Base-by-base conservation (phyloP, 2,113 vertebrate species). In the Aldabrachelys gigantea region DNA sequence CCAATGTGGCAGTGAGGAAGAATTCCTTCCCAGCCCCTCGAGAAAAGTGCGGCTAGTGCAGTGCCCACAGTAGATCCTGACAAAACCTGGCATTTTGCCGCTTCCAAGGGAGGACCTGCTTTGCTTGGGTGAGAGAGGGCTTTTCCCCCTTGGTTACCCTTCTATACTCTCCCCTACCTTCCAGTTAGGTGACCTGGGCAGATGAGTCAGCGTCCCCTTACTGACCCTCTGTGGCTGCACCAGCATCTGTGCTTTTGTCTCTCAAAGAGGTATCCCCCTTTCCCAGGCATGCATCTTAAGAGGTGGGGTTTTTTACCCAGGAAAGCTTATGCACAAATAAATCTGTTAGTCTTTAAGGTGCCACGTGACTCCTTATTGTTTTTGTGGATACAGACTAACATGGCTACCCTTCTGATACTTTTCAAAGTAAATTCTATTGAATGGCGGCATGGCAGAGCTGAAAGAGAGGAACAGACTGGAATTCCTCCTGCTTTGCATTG, bases 401-500 rank as follows among this genome's bases (percentile, higher is more conserved):
- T 21, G 6, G 53, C 53, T 54, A 54, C 53, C 21, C 53, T 21
- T 53, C 53, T 54, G 53, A 54, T 54, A 54, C 53, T 47, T 88
- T 92, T n/a, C 81, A 95, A 80, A 89, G 65, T 35, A 94, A 56
- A 29, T 76, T 54, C 25, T 88, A 84, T n/a, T 94, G 75, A 80
- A 78, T 3, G 44, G 41, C 24, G 38, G 25, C 19, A 35, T 25
- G 44, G 6, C 75, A 87, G 80, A 91, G 79, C 44, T 90, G 82
- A 91, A 89, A 85, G 80, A 17, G 4, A 41, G 5, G 57, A 80
- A 87, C 80, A 87, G 90, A 86, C 89, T 85, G 65, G 53, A 88
- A 75, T 88, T 54, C 81, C 93, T 96, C 90, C 91, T 97, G 94
- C 24, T 96, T 93, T 96, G 53, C 79, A 54, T 91, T 0, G 0